Percentiles rank a stretch among this genome's conserved stretches.
Evolutionary conservation across 2,888 invertebrate genomes (phyloP).

Genomic region (Dendrolimus pini): DNA sequence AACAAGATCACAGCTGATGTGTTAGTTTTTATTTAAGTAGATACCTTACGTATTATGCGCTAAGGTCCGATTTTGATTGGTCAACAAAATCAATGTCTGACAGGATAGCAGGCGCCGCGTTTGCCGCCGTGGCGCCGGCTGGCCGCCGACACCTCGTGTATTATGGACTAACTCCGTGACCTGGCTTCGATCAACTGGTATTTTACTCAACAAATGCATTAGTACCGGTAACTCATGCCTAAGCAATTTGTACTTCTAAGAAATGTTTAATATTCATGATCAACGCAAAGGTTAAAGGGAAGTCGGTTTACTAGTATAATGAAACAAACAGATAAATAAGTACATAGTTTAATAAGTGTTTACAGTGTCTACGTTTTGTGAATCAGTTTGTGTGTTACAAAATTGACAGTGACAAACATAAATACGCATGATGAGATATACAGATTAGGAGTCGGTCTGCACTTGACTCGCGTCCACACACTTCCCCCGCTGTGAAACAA

Average conservation of each 20-base stretch:
- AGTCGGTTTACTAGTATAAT: conserved; percentile 6
- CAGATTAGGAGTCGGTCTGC: conserved; percentile 39
- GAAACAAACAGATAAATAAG: too few species aligned
- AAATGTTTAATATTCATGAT: conserved; percentile 33
- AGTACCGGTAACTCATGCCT: conserved; percentile 48
- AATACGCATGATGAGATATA: conserved; percentile 33
- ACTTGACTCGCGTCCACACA: conserved; percentile 50
- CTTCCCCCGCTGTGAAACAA: conserved; percentile 52
- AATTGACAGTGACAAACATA: conserved; percentile 22
- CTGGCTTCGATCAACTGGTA: conserved; percentile 70
- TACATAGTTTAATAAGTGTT: too few species aligned
- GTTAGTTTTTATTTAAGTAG: conserved; percentile 11
- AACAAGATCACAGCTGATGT: conserved; percentile 37
- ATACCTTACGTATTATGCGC: conserved; percentile 5
- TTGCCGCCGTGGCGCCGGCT: conserved; percentile 71
- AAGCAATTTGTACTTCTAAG: conserved; percentile 42
- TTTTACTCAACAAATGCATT: conserved; percentile 60
- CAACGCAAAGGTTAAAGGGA: conserved; percentile 1
- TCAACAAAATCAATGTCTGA: conserved; percentile 32
- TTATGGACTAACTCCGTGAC: conserved; percentile 74
- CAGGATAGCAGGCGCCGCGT: conserved; percentile 70
- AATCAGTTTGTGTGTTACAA: conserved; percentile 3
- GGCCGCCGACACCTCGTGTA: conserved; percentile 74
- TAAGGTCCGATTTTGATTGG: conserved; percentile 28
- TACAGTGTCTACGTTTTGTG: conserved; percentile 1